A percentile compares a stretch with the other conserved stretches of the same genome.
Conservation (phyloP, 2,113 vertebrate species). For the Sardina pilchardus region DNA sequence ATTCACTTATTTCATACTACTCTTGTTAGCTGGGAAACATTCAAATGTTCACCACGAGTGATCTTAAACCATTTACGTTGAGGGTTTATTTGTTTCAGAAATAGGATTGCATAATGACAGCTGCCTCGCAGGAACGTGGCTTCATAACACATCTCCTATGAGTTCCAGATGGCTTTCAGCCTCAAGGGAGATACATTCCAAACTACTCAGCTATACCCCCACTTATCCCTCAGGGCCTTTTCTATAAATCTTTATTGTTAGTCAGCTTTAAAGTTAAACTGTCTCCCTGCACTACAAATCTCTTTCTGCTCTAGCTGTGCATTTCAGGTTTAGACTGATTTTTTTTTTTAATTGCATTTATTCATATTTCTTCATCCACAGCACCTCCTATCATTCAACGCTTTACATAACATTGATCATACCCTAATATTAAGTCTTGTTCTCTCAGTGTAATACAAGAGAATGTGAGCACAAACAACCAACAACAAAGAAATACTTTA, state of each 20-base stretch:
- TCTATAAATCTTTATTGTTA: not conserved
- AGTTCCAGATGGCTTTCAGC: not conserved
- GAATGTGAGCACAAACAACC: not conserved
- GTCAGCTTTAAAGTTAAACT: not conserved
- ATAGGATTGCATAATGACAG: not conserved
- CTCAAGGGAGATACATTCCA: not conserved
- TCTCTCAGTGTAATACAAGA: not conserved
- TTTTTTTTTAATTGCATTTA: too few species aligned
- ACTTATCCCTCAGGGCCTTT: not conserved
- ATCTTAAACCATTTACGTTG: not conserved
- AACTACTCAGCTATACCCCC: not conserved
- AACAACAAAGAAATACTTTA: conserved; percentile 14
- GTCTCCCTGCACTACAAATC: not conserved
- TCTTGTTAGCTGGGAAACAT: too few species aligned
- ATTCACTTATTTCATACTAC: too few species aligned
- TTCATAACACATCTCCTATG: not conserved
- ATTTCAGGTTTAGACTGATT: not conserved
- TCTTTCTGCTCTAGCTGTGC: not conserved
- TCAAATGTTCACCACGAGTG: too few species aligned
- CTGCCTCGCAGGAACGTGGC: not conserved
- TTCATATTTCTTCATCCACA: not conserved
- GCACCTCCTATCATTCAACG: not conserved
- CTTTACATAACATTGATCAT: too few species aligned
- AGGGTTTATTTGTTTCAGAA: not conserved
- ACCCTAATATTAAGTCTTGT: too few species aligned